These are phyloP conservation scores for Rotaria macrura DNA, from an alignment of 2,888 invertebrate species.

Conservation along the genomic window DNA sequence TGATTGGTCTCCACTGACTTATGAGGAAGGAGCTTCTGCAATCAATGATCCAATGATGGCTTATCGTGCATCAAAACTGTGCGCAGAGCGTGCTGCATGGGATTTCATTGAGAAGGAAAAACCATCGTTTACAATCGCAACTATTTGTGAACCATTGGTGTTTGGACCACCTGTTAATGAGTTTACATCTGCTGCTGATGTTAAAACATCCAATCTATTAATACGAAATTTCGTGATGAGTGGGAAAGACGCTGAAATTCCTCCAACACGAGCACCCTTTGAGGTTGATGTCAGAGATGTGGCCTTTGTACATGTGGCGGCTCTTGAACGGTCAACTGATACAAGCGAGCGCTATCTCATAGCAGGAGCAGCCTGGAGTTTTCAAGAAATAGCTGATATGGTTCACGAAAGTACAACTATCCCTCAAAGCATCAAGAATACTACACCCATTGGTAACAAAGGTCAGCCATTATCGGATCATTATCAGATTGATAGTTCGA, in stretches of 20 bases:
- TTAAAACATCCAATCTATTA: constrained; percentile 20
- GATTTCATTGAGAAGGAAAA: constrained; percentile 51
- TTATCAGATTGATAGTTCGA: too few species aligned
- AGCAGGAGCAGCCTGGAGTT: neutral
- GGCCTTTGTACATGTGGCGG: constrained; percentile 22
- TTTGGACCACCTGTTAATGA: constrained; percentile 50
- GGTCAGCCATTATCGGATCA: too few species aligned
- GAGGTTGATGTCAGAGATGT: constrained; percentile 23
- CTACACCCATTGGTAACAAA: too few species aligned
- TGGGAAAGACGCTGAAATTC: neutral
- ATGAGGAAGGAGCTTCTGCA: neutral
- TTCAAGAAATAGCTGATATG: neutral
- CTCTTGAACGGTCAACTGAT: neutral
- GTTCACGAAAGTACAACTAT: too few species aligned
- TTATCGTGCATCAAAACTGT: constrained; percentile 52
- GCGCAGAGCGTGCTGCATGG: constrained; percentile 56
- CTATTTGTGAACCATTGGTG: constrained; percentile 53
- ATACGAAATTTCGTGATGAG: neutral
- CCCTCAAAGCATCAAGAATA: too few species aligned
- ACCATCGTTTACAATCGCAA: constrained; percentile 52
- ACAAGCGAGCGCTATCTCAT: neutral
- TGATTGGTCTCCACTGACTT: constrained; percentile 42
- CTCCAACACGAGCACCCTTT: neutral
- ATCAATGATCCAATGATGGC: constrained; percentile 41
- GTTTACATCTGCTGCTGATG: neutral